Evolutionary conservation across 2,113 vertebrate genomes (phyloP).

Genomic region (Sinocyclocheilus rhinocerous): DNA sequence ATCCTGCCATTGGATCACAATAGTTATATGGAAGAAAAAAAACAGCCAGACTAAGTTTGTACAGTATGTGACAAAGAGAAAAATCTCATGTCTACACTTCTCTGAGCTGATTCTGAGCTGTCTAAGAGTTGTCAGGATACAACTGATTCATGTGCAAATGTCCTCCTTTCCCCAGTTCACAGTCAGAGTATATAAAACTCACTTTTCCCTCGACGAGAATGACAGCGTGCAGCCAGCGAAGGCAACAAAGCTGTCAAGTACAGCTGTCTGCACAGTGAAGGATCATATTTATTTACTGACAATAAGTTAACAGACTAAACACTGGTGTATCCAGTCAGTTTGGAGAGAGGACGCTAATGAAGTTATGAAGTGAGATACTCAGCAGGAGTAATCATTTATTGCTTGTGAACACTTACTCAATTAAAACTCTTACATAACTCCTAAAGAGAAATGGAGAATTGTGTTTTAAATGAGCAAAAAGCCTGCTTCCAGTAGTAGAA

Average conservation of each 20-base stretch:
- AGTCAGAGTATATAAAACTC: constrained; percentile 89
- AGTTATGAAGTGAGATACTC: constrained; percentile 35
- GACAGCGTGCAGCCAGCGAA: constrained; percentile 91
- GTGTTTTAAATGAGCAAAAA: not conserved
- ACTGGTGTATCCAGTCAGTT: constrained; percentile 71
- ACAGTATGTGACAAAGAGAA: constrained; percentile 67
- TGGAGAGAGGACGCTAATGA: constrained; percentile 74
- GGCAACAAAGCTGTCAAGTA: constrained; percentile 96
- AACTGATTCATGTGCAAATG: constrained; percentile 98
- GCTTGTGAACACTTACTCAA: constrained; percentile 40
- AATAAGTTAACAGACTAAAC: constrained; percentile 76
- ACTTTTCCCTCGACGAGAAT: constrained; percentile 86
- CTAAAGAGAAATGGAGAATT: constrained; percentile 11
- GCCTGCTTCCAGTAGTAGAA: not conserved
- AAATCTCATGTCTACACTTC: constrained; percentile 74
- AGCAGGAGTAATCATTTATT: constrained; percentile 48
- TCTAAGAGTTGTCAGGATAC: constrained; percentile 83
- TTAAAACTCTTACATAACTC: constrained; percentile 22
- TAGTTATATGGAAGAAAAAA: constrained; percentile 49
- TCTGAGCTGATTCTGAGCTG: constrained; percentile 79
- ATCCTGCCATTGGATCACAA: constrained; percentile 70
- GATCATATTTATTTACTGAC: constrained; percentile 82
- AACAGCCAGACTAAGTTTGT: constrained; percentile 70
- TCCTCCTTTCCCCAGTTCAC: constrained; percentile 85
- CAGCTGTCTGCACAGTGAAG: constrained; percentile 87